Evolutionary conservation across 1,140 invertebrate species (phyloP).

Genomic region (Melitaea cinxia): DNA sequence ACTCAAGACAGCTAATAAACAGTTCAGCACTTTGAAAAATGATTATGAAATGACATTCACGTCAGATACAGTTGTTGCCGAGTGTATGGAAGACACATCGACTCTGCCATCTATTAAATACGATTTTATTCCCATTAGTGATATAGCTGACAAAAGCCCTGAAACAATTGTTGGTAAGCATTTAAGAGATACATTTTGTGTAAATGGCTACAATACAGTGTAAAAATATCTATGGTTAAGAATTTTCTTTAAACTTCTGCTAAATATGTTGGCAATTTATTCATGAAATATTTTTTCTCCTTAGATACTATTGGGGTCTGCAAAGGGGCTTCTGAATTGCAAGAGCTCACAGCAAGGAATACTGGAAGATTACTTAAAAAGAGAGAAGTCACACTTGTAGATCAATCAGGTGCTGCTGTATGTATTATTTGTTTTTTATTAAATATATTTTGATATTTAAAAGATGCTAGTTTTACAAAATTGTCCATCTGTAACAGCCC

Average conservation of each 20-base stretch:
- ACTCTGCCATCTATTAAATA: slow-evolving; percentile 91
- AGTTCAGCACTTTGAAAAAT: slow-evolving; percentile 92
- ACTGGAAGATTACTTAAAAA: slow-evolving; percentile 94
- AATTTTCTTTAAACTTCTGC: no score
- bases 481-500: no score
- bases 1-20: slow-evolving; percentile 96
- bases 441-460: background rate
- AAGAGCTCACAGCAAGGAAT: slow-evolving; percentile 86
- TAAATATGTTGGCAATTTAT: background rate
- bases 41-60: slow-evolving; percentile 98
- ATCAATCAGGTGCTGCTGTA: slow-evolving; percentile 91
- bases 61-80: slow-evolving; percentile 89
- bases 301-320: slow-evolving; percentile 96
- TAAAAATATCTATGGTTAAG: no score
- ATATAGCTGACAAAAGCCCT: slow-evolving; percentile 86
- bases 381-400: slow-evolving; percentile 93
- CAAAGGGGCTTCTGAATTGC: slow-evolving; percentile 87
- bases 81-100: slow-evolving; percentile 84
- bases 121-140: slow-evolving; percentile 90
- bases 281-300: slow-evolving; percentile 36
- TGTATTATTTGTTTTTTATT: slow-evolving; percentile 47
- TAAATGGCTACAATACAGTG: no score
- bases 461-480: no score
- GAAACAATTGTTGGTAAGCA: slow-evolving; percentile 88
- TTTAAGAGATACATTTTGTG: background rate